These are phyloP conservation scores for Pararge aegeria DNA, from an alignment of 1,140 invertebrate genomes.

Conservation along the genomic window DNA sequence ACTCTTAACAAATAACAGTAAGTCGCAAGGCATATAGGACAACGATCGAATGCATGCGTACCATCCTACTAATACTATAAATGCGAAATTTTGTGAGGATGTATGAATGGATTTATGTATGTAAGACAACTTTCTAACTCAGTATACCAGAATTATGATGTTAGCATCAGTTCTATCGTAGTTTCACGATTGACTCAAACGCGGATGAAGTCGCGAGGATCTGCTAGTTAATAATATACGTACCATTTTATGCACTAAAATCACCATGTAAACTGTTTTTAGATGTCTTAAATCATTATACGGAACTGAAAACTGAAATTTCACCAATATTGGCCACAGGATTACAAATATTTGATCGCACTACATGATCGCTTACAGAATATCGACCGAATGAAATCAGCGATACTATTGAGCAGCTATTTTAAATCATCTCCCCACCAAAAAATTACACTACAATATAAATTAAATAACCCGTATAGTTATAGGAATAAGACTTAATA, in stretches of 20 bases:
- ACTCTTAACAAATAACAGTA: no score
- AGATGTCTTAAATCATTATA: neutral
- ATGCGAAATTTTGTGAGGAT: no score
- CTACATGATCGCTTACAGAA: slow-evolving; percentile 29
- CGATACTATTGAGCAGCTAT: slow-evolving; percentile 30
- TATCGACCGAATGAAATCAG: slow-evolving; percentile 27
- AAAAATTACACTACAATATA: slow-evolving; percentile 13
- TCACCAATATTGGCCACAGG: neutral
- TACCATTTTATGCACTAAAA: neutral
- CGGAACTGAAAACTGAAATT: neutral
- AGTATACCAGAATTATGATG: no score
- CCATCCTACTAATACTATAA: no score
- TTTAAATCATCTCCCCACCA: slow-evolving; percentile 33
- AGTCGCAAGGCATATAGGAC: no score
- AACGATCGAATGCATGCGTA: no score
- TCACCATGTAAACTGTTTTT: neutral
- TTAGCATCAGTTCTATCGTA: no score
- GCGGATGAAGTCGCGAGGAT: no score
- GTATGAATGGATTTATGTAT: no score
- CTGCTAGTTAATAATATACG: neutral
- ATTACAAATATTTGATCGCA: slow-evolving; percentile 1
- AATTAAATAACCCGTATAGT: slow-evolving; percentile 10
- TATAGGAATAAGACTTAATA: slow-evolving; percentile 16
- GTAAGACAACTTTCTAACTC: no score
- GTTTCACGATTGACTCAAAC: no score